These are phyloP conservation scores for Antigone vipio DNA, from an alignment of 2,113 vertebrate species.

Conservation along the genomic window DNA sequence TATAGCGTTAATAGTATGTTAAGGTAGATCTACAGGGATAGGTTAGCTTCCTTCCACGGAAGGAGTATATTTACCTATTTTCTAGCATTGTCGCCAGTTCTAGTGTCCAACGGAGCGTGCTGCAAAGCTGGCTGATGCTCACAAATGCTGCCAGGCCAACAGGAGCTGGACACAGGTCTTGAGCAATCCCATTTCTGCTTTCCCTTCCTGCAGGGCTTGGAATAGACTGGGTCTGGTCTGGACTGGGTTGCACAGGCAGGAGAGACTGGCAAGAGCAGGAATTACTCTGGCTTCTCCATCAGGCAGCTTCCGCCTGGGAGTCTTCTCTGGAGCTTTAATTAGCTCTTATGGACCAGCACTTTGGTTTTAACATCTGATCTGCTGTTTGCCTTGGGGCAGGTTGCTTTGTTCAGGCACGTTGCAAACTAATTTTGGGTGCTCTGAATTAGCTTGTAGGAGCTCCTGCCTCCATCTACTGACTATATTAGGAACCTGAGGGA, in stretches of 20 bases:
- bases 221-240: background rate
- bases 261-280: background rate
- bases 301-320: background rate
- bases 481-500: background rate
- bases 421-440: background rate
- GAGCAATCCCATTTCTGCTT: background rate
- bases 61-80: background rate
- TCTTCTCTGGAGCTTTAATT: background rate
- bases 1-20: background rate
- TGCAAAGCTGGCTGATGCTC: background rate
- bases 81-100: background rate
- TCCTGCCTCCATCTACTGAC: constrained; percentile 5
- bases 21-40: background rate
- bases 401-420: background rate
- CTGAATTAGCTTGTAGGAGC: background rate
- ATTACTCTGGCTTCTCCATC: background rate
- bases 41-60: background rate
- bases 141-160: background rate
- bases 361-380: background rate
- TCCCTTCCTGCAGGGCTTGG: background rate
- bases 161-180: background rate
- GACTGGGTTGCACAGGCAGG: background rate
- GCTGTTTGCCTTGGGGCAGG: background rate
- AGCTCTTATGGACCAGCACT: background rate
- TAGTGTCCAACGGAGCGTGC: background rate